phyloP scores from a whole-genome alignment of 2,797 vertebrate genomes.

The Pachyuromys duprasi region DNA sequence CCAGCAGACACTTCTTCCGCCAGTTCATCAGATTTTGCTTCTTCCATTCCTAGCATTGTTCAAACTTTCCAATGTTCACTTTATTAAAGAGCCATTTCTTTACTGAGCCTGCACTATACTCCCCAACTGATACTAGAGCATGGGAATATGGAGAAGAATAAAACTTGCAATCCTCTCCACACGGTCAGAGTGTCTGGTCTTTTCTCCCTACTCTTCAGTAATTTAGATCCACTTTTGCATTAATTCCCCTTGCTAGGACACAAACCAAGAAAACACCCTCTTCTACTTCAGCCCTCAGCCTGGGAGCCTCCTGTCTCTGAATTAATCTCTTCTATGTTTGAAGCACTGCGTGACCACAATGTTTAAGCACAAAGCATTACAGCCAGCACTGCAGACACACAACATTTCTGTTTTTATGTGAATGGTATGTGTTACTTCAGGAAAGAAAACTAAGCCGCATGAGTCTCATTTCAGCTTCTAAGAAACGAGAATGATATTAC shows the following conservation, averaged over 20 bases:
- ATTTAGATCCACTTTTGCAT: background rate
- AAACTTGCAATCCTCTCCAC: background rate
- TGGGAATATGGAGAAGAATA: background rate
- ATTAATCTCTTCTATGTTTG: background rate
- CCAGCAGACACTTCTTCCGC: background rate
- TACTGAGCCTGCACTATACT: background rate
- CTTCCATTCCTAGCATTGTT: background rate
- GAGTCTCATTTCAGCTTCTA: background rate
- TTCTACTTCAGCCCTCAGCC: background rate
- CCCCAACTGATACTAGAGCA: background rate
- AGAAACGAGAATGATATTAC: conserved; percentile 2
- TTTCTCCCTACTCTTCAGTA: background rate
- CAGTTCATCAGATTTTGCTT: background rate
- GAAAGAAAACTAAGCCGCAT: background rate
- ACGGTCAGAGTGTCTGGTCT: background rate
- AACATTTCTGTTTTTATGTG: background rate
- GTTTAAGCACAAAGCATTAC: background rate
- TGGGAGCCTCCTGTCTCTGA: background rate
- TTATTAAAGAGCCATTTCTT: background rate
- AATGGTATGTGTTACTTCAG: background rate
- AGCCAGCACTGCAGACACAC: background rate
- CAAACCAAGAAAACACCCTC: background rate
- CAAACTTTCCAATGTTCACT: background rate
- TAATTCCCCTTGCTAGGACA: background rate
- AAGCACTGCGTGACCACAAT: background rate